Evolutionary conservation across 2,113 vertebrate genomes (phyloP).

Genomic region (Phasianus colchicus): DNA sequence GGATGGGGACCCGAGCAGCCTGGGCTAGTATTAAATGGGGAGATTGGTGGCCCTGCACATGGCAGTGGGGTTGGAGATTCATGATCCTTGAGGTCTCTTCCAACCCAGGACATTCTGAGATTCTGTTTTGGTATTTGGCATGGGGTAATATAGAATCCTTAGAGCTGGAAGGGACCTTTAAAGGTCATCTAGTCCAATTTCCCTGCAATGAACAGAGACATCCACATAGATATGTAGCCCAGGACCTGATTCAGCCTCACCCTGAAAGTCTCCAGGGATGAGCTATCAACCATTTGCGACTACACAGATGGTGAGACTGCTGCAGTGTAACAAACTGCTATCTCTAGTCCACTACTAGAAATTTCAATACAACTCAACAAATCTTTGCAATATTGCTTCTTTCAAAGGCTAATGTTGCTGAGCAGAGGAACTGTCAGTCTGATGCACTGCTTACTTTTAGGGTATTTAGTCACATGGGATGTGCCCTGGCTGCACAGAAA

Average conservation of each 20-base stretch:
- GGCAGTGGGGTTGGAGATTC: too few species aligned
- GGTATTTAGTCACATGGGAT: not conserved
- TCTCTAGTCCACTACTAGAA: not conserved
- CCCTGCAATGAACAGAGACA: too few species aligned
- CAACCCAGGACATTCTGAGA: too few species aligned
- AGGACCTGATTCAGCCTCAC: too few species aligned
- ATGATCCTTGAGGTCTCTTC: too few species aligned
- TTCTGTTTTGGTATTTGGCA: not conserved
- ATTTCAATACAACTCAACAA: not conserved
- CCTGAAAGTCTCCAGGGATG: too few species aligned
- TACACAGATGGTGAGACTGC: not conserved
- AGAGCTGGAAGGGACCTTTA: too few species aligned
- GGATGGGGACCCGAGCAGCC: too few species aligned
- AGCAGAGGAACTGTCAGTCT: not conserved
- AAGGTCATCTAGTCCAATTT: too few species aligned
- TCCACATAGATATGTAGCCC: too few species aligned
- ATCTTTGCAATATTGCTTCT: not conserved
- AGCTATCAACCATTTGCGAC: not conserved
- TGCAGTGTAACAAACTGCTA: not conserved
- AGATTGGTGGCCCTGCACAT: too few species aligned
- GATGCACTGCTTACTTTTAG: not conserved
- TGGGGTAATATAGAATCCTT: not conserved
- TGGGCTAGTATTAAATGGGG: too few species aligned
- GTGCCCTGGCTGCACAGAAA: not conserved
- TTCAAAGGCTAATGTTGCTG: not conserved